Conservation (phyloP, 2,797 vertebrate genomes). For the Hemibagrus guttatus region DNA sequence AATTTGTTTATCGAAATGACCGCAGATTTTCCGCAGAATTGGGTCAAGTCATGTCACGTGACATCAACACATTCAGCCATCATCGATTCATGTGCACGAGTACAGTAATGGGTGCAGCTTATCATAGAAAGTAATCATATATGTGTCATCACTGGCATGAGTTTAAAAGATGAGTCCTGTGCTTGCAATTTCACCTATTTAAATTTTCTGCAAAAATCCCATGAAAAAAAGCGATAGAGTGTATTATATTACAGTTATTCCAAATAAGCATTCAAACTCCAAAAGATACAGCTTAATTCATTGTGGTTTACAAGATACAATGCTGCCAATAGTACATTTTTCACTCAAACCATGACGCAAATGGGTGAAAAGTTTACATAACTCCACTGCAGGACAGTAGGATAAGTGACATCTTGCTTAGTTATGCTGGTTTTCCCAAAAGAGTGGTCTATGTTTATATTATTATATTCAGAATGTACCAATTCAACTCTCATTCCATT, state of each 20-base stretch:
- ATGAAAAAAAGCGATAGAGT: too few species aligned
- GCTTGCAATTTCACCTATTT: too few species aligned
- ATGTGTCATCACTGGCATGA: too few species aligned
- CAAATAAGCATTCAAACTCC: background rate
- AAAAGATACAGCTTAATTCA: background rate
- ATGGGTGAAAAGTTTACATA: background rate
- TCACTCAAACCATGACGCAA: background rate
- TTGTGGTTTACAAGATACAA: background rate
- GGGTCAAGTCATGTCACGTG: too few species aligned
- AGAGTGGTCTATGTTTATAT: background rate
- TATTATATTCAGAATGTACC: background rate
- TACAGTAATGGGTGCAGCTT: too few species aligned
- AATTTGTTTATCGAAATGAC: too few species aligned
- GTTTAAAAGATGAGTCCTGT: too few species aligned
- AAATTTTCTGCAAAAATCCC: too few species aligned
- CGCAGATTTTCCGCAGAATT: too few species aligned
- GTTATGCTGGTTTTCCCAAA: background rate
- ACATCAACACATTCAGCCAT: too few species aligned
- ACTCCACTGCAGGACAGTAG: background rate
- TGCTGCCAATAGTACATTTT: background rate
- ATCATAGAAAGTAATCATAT: too few species aligned
- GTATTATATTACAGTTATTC: background rate
- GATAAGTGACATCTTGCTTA: background rate
- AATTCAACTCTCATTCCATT: background rate
- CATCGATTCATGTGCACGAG: too few species aligned